phyloP scores from a whole-genome alignment of 1,140 invertebrate species.

The Aporrectodea caliginosa region DNA sequence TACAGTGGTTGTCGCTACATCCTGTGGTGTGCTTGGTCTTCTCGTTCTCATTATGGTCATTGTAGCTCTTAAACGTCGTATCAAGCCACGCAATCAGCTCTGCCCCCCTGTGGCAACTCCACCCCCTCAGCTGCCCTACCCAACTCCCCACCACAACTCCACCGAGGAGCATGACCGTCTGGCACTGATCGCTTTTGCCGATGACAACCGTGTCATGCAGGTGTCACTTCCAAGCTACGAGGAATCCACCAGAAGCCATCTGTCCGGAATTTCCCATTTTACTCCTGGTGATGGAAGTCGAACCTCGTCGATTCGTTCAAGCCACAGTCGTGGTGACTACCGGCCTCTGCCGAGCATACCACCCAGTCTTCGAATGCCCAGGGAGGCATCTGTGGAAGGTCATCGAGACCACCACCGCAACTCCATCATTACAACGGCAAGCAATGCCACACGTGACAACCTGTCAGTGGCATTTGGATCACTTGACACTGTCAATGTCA shows the following conservation, averaged over 20 bases:
- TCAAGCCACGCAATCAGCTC: conserved; percentile 42
- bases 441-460: conserved; percentile 48
- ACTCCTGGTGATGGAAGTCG: conserved; percentile 6
- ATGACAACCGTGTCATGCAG: conserved; percentile 34
- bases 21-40: conserved; percentile 50
- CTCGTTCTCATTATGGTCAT: conserved; percentile 49
- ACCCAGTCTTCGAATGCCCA: conserved; percentile 36
- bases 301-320: conserved; percentile 12
- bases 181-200: conserved; percentile 46
- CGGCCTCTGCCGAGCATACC: conserved; percentile 47
- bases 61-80: conserved; percentile 43
- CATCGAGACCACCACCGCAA: conserved; percentile 38
- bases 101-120: conserved; percentile 41
- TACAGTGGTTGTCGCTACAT: conserved; percentile 50
- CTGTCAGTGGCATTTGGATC: conserved; percentile 50
- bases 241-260: conserved; percentile 40
- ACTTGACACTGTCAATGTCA: conserved; percentile 51
- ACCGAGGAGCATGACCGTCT: conserved; percentile 46
- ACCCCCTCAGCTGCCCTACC: conserved; percentile 37
- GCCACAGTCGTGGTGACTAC: conserved; percentile 34
- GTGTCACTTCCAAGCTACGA: conserved; percentile 48
- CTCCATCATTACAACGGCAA: conserved; percentile 48
- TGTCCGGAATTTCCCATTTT: conserved; percentile 14
- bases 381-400: conserved; percentile 16
- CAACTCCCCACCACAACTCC: conserved; percentile 43